These are phyloP conservation scores for Drosophila monieri DNA, from an alignment of 2,888 invertebrate species.

Conservation along the genomic window DNA sequence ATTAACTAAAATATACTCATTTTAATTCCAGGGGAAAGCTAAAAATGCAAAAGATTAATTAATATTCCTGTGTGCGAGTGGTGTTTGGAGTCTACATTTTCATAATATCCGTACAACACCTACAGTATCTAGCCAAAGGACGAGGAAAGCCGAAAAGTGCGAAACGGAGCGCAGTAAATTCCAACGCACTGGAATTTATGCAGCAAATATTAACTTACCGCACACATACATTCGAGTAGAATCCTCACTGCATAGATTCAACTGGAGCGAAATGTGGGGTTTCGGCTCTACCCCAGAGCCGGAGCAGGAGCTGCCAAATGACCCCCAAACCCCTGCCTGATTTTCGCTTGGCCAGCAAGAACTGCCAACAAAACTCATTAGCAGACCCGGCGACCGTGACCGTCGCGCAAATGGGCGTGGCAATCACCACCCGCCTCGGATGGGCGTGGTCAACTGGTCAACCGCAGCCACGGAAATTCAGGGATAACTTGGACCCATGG, in stretches of 20 bases:
- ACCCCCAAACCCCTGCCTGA: slow-evolving; percentile 46
- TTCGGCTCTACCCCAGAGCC: neutral
- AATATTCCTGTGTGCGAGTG: slow-evolving; percentile 49
- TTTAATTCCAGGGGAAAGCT: slow-evolving; percentile 51
- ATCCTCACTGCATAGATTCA: slow-evolving; percentile 33
- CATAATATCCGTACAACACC: slow-evolving; percentile 68
- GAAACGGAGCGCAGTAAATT: slow-evolving; percentile 63
- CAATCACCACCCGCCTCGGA: neutral
- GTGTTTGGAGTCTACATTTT: slow-evolving; percentile 54
- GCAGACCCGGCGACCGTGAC: slow-evolving; percentile 75
- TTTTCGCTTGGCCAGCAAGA: slow-evolving; percentile 67
- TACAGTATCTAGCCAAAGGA: slow-evolving; percentile 27
- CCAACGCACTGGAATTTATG: slow-evolving; percentile 72
- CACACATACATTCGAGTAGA: slow-evolving; percentile 29
- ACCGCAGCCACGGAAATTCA: slow-evolving; percentile 50
- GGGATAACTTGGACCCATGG: slow-evolving; percentile 11
- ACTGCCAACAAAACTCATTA: slow-evolving; percentile 79
- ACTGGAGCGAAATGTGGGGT: slow-evolving; percentile 19
- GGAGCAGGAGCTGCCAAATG: slow-evolving; percentile 23
- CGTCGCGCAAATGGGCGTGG: slow-evolving; percentile 62
- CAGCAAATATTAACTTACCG: slow-evolving; percentile 77
- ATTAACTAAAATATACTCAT: slow-evolving; percentile 63
- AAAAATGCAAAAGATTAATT: slow-evolving; percentile 66
- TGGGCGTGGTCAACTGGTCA: slow-evolving; percentile 61
- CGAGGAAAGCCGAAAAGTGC: slow-evolving; percentile 48